These are phyloP conservation scores for Cygnus olor DNA, from an alignment of 2,797 vertebrate genomes.

Conservation along the genomic window DNA sequence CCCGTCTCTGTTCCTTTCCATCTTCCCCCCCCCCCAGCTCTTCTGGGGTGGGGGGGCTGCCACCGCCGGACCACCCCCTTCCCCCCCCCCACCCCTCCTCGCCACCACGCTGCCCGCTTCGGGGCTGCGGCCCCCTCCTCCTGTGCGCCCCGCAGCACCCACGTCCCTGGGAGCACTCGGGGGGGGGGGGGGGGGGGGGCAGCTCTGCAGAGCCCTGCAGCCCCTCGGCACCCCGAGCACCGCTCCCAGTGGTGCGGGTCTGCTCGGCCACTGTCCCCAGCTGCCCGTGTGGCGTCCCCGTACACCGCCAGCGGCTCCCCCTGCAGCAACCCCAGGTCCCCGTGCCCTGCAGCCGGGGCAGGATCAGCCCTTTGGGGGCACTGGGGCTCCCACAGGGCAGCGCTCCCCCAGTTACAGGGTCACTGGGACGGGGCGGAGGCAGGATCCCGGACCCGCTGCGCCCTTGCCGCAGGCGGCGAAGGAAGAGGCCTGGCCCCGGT, in stretches of 20 bases:
- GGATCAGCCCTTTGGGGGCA: not conserved
- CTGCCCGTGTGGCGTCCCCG: not conserved
- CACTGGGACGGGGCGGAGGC: fast-evolving
- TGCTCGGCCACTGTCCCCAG: not conserved
- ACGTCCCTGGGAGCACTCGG: not conserved
- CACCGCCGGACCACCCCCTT: too few species aligned
- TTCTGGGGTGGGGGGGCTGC: not conserved
- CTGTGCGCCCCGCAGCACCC: not conserved
- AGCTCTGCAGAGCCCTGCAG: too few species aligned
- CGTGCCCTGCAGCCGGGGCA: fast-evolving
- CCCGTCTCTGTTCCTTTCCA: constrained; percentile 24
- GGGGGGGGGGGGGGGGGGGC: not conserved
- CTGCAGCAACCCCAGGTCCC: not conserved
- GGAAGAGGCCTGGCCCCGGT: fast-evolving
- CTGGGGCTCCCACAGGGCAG: fast-evolving
- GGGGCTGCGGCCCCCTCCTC: not conserved
- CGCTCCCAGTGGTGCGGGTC: fast-evolving
- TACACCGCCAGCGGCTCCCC: too few species aligned
- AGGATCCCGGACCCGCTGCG: not conserved
- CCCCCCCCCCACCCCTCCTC: not conserved
- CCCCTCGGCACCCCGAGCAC: not conserved
- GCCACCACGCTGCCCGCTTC: not conserved
- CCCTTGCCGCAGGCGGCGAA: not conserved
- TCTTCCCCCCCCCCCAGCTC: not conserved
- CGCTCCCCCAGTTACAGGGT: not conserved